Base-by-base conservation (phyloP, 2,797 vertebrate genomes). In the Cottoperca gobio region DNA sequence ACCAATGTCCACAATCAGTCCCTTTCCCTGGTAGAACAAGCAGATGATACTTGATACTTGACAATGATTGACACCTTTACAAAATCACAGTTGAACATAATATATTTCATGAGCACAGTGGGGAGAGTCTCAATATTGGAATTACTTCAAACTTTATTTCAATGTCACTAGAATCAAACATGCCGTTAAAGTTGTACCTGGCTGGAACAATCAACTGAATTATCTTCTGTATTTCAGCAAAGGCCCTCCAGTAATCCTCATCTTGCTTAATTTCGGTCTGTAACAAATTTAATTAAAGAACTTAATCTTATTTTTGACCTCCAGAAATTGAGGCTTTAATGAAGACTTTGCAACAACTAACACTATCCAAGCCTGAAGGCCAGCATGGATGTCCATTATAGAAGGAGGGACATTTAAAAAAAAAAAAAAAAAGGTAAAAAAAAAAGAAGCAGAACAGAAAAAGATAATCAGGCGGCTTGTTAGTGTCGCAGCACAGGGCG, bases 381-480 rank as follows among this genome's bases (percentile, higher is more conserved):
- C 5, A 1, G 28, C 13, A 35, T 1, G 6, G 24, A 75, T 19
- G 42, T 58, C 55, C 40, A 64, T 74, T 71, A 37, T 11, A 66
- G 39, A 60, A 8, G 6, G 1, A 24, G 17, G 70, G 8, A 66
- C n/a, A 57, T 60, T 23, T 64, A 37, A 72, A 57, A 76, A 86
- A 73, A 84, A 88, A 70, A 76, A 31, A 28, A 76, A 31, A 28
- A 76, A 86, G 73, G 84, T 88, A 70, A 76, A 31, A 28, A 76
- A 31, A 28, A 60, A 69, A 74, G 37, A 59, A n/a, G 50, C 39
- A 81, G 71, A 76, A 68, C 40, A 67, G 49, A 48, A 14, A 33
- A 33, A 78, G 37, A 79, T 73, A 75, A 84, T 84, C 35, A 73
- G 57, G 24, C n/a, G 19, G 31, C 55, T 33, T 65, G 65, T 63